phyloP scores from a whole-genome alignment of 2,888 invertebrate species.

The Zhuqinia jingwanae region DNA sequence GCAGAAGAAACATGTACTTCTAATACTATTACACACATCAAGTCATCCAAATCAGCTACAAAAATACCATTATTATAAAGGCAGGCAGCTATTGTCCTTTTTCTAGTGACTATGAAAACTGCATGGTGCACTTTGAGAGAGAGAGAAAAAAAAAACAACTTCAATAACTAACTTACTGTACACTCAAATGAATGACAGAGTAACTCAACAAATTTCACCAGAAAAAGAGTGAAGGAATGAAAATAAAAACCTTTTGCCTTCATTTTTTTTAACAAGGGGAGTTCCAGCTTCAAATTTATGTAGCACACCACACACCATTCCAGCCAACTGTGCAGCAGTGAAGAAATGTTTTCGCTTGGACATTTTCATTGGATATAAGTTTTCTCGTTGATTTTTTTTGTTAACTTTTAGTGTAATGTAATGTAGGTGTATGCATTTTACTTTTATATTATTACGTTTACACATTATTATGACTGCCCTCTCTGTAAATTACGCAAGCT shows the following conservation, averaged over 20 bases:
- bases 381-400: neutral
- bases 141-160: constrained; percentile 25
- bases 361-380: too few relatives aligned
- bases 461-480: constrained; percentile 14
- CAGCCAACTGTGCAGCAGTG: constrained; percentile 16
- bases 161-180: neutral
- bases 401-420: neutral
- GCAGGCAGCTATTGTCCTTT: neutral
- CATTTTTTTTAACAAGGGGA: constrained; percentile 54
- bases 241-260: constrained; percentile 38
- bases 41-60: neutral
- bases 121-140: constrained; percentile 29
- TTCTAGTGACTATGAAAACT: neutral
- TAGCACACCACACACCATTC: constrained; percentile 4
- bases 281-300: constrained; percentile 51
- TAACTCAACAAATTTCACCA: neutral
- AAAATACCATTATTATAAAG: neutral
- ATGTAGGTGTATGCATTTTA: neutral
- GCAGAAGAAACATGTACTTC: neutral
- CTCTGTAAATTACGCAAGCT: constrained; percentile 54
- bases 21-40: constrained; percentile 27
- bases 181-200: constrained; percentile 58
- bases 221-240: neutral
- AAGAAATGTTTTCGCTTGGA: constrained; percentile 20
- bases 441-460: neutral